These are phyloP conservation scores for Microctonus brassicae DNA, from an alignment of 2,888 invertebrate genomes.

Conservation along the genomic window DNA sequence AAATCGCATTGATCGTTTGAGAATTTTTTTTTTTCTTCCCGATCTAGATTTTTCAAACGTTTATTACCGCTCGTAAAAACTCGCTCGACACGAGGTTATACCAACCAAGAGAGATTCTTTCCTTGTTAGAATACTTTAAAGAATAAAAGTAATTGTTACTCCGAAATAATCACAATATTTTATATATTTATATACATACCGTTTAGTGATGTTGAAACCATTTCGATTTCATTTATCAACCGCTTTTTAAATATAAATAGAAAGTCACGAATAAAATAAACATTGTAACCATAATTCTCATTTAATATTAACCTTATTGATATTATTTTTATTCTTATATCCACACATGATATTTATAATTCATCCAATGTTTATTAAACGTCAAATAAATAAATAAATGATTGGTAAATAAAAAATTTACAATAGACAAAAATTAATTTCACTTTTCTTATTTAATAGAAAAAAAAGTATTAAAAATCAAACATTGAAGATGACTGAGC, in stretches of 20 bases:
- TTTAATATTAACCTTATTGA: not conserved
- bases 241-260: slow-evolving; percentile 3
- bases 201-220: not conserved
- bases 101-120: slow-evolving; percentile 11
- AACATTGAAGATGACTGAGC: slow-evolving; percentile 27
- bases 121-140: not conserved
- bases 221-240: slow-evolving; percentile 22
- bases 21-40: slow-evolving; percentile 33
- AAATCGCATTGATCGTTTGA: slow-evolving; percentile 31
- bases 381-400: not conserved
- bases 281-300: not conserved
- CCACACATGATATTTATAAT: not conserved
- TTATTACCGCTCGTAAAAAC: slow-evolving; percentile 42
- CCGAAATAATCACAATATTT: slow-evolving; percentile 5
- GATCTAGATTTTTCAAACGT: slow-evolving; percentile 42
- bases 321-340: not conserved
- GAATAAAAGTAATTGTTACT: slow-evolving; percentile 21
- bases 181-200: not conserved
- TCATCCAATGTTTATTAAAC: not conserved
- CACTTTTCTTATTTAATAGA: slow-evolving; percentile 1
- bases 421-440: not conserved
- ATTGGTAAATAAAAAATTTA: not conserved
- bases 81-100: slow-evolving; percentile 25
- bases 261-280: slow-evolving; percentile 8
- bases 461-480: not conserved